Evolutionary conservation across 2,113 vertebrate species (phyloP), one percentile per base, ranked within the genome.

Genomic region (Condylura cristata): DNA sequence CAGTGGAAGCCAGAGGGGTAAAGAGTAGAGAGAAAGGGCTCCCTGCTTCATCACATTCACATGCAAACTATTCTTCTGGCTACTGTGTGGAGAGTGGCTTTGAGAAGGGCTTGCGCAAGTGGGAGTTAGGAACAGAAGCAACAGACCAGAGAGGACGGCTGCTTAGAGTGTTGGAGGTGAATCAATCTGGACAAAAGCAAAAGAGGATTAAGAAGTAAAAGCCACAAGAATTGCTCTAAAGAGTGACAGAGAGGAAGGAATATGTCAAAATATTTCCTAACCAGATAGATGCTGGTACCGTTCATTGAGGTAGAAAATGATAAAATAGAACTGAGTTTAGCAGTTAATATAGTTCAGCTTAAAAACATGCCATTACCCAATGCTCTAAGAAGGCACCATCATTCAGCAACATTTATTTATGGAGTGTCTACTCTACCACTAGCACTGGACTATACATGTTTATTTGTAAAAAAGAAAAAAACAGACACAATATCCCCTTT

Each of bases 301-400:
- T 86, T 89, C 92, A 30, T n/a, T 51, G 63, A 89, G 39, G 74
- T 28, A 44, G 46, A 32, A 89, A 86, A 87, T 48, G 37, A 32
- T 80, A 79, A 44, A n/a, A 89, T 83, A 84, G 41, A 90, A 44
- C 30, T 72, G 53, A 51, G 3, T 92, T 82, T 78, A 80, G 75
- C 63, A 86, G 68, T 53, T 48, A 60, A 41, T 37, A 26, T 10
- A 89, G 68, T 63, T 68, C 44, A 34, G 53, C 65, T 90, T 90
- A 82, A 66, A 66, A 88, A 65, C 5, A 16, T 71, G 39, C 39
- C 76, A 68, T 39, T 86, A 65, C 3, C 28, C 86, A 85, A 84
- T 68, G 32, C 72, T 81, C 74, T 75, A 51, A 78, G 51, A 87
- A 28, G 6, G 32, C 32, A 11, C 3, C 8, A 18, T 82, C 46